Conservation (phyloP, 2,888 invertebrate genomes). For the Cantharis lateralis region DNA sequence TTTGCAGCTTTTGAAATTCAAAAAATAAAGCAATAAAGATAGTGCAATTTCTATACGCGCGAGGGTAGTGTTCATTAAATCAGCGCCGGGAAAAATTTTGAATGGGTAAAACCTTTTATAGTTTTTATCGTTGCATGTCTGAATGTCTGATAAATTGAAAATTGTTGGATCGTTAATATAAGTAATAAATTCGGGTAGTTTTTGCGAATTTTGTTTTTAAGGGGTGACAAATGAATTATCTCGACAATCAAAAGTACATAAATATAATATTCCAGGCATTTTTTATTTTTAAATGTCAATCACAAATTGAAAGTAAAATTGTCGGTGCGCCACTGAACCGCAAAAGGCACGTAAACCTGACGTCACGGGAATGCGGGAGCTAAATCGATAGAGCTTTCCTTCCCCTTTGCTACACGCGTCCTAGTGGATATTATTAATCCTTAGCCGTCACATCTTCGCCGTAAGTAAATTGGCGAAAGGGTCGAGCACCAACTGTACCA, state of each 20-base stretch:
- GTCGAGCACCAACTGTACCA: background rate
- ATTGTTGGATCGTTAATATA: background rate
- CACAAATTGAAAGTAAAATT: constrained; percentile 20
- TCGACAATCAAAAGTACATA: no score
- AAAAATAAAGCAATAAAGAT: background rate
- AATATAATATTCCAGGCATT: no score
- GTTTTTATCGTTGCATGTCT: background rate
- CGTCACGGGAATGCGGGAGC: constrained; percentile 40
- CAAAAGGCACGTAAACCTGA: constrained; percentile 34
- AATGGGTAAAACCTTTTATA: background rate
- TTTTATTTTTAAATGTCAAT: constrained; percentile 7
- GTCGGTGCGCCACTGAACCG: constrained; percentile 31
- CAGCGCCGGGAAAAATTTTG: background rate
- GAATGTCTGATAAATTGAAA: background rate
- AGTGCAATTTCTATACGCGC: background rate
- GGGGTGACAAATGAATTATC: background rate
- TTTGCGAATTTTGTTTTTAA: background rate
- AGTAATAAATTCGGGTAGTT: background rate
- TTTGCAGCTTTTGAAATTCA: background rate
- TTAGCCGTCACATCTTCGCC: constrained; percentile 21
- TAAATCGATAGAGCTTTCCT: constrained; percentile 41
- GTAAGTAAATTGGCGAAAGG: constrained; percentile 29
- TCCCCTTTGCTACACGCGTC: constrained; percentile 29
- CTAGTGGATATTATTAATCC: constrained; percentile 26
- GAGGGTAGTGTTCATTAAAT: background rate